phyloP scores from a whole-genome alignment of 2,113 vertebrate genomes.

The Peromyscus leucopus region DNA sequence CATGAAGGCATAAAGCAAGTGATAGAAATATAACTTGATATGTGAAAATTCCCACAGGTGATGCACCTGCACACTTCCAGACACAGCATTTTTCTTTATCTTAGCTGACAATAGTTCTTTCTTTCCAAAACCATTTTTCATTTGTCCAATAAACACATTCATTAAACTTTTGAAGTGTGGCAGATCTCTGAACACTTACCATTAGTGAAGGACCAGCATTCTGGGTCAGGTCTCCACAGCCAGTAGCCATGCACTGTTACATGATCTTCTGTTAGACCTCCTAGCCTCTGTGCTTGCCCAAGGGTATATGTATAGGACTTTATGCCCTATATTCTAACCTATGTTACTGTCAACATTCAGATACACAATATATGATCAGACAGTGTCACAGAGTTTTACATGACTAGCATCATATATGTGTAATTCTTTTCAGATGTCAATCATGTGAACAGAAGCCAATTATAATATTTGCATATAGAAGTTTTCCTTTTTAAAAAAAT shows the following conservation, averaged over 20 bases:
- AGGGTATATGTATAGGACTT: accelerated
- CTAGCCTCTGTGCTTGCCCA: accelerated
- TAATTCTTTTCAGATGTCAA: not conserved
- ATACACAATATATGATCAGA: not conserved
- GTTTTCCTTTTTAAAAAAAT: not conserved
- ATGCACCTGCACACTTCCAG: not conserved
- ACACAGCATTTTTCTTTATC: not conserved
- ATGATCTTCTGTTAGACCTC: not conserved
- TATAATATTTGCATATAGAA: not conserved
- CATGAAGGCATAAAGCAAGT: not conserved
- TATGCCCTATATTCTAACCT: accelerated
- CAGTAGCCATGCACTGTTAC: not conserved
- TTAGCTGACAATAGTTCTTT: not conserved
- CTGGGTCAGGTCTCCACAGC: not conserved
- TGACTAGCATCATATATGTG: not conserved
- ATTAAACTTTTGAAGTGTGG: not conserved
- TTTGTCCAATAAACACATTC: not conserved
- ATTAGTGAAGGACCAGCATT: not conserved
- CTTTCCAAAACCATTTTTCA: not conserved
- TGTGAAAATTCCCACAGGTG: not conserved
- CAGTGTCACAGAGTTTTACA: not conserved
- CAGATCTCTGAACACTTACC: not conserved
- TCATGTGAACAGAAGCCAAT: not conserved
- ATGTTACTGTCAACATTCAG: not conserved
- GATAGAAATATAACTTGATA: not conserved